Evolutionary conservation across 2,797 vertebrate genomes (phyloP), one percentile per base, ranked within the genome.

Genomic region (Mycteria americana): DNA sequence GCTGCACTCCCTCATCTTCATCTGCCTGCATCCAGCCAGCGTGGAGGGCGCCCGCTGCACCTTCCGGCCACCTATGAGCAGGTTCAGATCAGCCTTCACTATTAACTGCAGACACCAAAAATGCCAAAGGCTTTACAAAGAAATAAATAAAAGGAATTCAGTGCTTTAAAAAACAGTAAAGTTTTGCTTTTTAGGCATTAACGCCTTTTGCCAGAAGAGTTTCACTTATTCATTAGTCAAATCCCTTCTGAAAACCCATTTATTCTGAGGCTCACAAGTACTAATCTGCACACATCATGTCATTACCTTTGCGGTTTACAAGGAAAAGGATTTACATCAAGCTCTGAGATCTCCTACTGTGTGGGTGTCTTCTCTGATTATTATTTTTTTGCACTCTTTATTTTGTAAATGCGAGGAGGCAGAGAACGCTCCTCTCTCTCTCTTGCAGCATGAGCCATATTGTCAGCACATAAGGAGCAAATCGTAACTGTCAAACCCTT

Each of bases 21-120:
- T 12, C 28, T 22, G 15, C 45, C 75, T 33, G 48, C 6, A 1
- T 27, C 8, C 37, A 48, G 54, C 33, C 70, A 11, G 30, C 0
- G 0, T 6, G 21, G 21, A 23, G n/a, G 41, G 23, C 1, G 0
- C 56, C 28, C 0, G 0, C n/a, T 28, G 46, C 62, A 22, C 56
- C 43, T 60, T 48, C 62, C 78, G 81, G 60, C 24, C 57, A 48
- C 54, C 65, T 10, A 0, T 8, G 13, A 21, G 37, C 17, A 33
- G 24, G 4, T 28, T 25, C 0, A 0, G 41, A 30, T 21, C 11
- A 17, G 63, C 75, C n/a, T 76, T 82, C 64, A 68, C 68, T 45
- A 0, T 56, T 50, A 63, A 45, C 57, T n/a, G 17, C 25, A 33
- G 59, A 35, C 33, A 68, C 9, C 50, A 73, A 30, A 90, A 87